These are phyloP conservation scores for Hylaeus volcanicus DNA, from an alignment of 1,140 invertebrate species.

Conservation along the genomic window DNA sequence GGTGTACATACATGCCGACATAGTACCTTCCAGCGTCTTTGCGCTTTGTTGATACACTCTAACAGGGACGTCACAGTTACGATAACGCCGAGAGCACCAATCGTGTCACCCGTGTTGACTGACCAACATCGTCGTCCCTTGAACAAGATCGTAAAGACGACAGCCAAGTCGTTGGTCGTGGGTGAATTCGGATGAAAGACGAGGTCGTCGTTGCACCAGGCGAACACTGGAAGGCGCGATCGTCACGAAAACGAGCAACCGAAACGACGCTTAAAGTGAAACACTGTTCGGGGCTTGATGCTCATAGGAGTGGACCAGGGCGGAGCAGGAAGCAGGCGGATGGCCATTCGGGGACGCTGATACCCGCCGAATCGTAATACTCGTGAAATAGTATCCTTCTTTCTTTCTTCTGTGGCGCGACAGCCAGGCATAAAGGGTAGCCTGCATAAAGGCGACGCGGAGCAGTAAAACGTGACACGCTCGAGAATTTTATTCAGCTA, in stretches of 20 bases:
- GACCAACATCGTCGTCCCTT: neutral
- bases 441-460: slow-evolving; percentile 45
- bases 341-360: slow-evolving; percentile 58
- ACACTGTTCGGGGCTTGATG: slow-evolving; percentile 18
- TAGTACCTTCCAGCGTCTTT: too few relatives aligned
- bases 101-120: neutral
- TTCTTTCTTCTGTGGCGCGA: slow-evolving; percentile 48
- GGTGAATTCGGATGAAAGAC: neutral
- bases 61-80: neutral
- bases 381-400: slow-evolving; percentile 59
- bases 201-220: neutral
- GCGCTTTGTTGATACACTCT: neutral
- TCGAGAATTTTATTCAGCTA: slow-evolving; percentile 57
- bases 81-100: neutral
- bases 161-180: neutral
- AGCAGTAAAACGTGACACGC: slow-evolving; percentile 56
- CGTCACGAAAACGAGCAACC: slow-evolving; percentile 1
- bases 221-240: neutral
- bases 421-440: slow-evolving; percentile 54
- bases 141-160: neutral
- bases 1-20: too few relatives aligned
- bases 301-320: neutral
- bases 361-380: slow-evolving; percentile 56
- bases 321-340: slow-evolving; percentile 6
- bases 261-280: slow-evolving; percentile 25